Base-by-base conservation (phyloP, 2,888 invertebrate genomes). In the Physocephala rufipes region DNA sequence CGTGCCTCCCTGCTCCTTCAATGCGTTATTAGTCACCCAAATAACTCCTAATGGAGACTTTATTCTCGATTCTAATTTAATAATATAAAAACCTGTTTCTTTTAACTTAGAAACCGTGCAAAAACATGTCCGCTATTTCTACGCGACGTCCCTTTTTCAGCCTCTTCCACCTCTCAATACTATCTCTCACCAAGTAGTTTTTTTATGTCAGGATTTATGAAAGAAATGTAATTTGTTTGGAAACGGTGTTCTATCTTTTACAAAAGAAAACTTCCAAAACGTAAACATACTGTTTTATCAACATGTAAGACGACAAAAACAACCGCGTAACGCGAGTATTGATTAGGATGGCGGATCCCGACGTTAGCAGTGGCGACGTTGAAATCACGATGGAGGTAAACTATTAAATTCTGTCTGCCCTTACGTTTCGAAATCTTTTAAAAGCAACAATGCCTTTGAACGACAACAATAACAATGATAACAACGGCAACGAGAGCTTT, bases 121-220 rank as follows among this genome's bases (percentile, higher is more conserved):
- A n/a, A n/a, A n/a, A n/a, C n/a, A n/a, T n/a, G n/a, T n/a, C n/a
- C n/a, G n/a, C n/a, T n/a, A n/a, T n/a, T n/a, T n/a, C n/a, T n/a
- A n/a, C n/a, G n/a, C n/a, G n/a, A n/a, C n/a, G n/a, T n/a, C n/a
- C n/a, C n/a, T n/a, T n/a, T n/a, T n/a, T n/a, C n/a, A n/a, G n/a
- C n/a, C n/a, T n/a, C n/a, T n/a, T n/a, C n/a, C n/a, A n/a, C n/a
- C n/a, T n/a, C n/a, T n/a, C n/a, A n/a, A n/a, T n/a, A n/a, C n/a
- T n/a, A n/a, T n/a, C n/a, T n/a, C n/a, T n/a, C n/a, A n/a, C n/a
- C n/a, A n/a, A n/a, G n/a, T n/a, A n/a, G n/a, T n/a, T n/a, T n/a
- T n/a, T n/a, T n/a, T n/a, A n/a, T n/a, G n/a, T n/a, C n/a, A 66
- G 36, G 63, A 66, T 66, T 66, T 66, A 55, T 55, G 65, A 21